These are phyloP conservation scores for Notothenia rossii DNA, from an alignment of 2,113 vertebrate genomes.

Conservation along the genomic window DNA sequence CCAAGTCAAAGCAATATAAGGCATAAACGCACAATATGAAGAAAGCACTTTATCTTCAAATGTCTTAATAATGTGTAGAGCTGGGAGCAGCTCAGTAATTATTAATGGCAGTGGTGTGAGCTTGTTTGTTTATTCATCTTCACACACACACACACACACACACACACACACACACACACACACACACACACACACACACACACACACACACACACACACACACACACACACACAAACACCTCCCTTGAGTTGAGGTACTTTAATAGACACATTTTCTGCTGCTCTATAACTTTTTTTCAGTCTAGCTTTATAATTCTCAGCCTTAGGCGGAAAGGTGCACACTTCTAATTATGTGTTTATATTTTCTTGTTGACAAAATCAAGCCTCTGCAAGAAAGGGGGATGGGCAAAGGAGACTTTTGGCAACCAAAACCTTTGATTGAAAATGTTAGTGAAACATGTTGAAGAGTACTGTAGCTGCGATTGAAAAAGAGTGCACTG, in stretches of 20 bases:
- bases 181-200: slow-evolving; percentile 31
- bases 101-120: slow-evolving; percentile 48
- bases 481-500: not conserved
- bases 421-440: slow-evolving; percentile 41
- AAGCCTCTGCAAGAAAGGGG: slow-evolving; percentile 1
- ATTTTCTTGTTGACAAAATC: slow-evolving; percentile 62
- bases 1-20: slow-evolving; percentile 34
- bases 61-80: slow-evolving; percentile 51
- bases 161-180: slow-evolving; percentile 15
- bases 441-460: slow-evolving; percentile 7
- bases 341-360: slow-evolving; percentile 56
- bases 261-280: slow-evolving; percentile 69
- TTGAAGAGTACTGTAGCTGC: not conserved
- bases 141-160: slow-evolving; percentile 3
- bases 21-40: slow-evolving; percentile 12
- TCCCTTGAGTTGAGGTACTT: slow-evolving; percentile 50
- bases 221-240: slow-evolving; percentile 36
- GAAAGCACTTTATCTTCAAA: slow-evolving; percentile 29
- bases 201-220: slow-evolving; percentile 15
- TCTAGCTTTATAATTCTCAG: slow-evolving; percentile 57
- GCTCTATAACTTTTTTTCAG: slow-evolving; percentile 38
- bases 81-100: slow-evolving; percentile 45
- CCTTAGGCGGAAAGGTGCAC: slow-evolving; percentile 51
- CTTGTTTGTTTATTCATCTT: slow-evolving; percentile 53
- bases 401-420: slow-evolving; percentile 33